phyloP scores from a whole-genome alignment of 2,888 invertebrate species.

The Drosophila engyochracea region DNA sequence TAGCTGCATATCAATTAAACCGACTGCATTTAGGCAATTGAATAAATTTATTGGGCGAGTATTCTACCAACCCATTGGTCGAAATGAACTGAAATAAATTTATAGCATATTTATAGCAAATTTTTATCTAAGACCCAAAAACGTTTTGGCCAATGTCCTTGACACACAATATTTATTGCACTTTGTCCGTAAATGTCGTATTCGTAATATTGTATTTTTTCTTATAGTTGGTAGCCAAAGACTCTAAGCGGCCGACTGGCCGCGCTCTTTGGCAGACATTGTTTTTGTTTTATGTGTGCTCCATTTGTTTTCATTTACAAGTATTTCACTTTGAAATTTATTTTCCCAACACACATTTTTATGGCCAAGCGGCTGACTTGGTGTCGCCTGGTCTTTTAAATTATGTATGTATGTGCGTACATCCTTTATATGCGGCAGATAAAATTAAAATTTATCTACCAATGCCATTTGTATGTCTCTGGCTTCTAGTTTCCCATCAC shows the following conservation, averaged over 20 bases:
- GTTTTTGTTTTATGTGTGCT: conserved; percentile 46
- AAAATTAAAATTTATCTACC: conserved; percentile 74
- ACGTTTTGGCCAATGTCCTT: conserved; percentile 60
- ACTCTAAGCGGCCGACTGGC: conserved; percentile 26
- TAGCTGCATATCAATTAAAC: conserved; percentile 65
- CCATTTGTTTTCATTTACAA: conserved; percentile 82
- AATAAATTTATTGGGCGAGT: conserved; percentile 39
- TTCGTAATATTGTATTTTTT: conserved; percentile 65
- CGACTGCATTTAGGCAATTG: conserved; percentile 42
- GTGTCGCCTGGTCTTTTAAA: conserved; percentile 55
- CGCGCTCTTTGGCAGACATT: conserved; percentile 57
- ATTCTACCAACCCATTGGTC: conserved; percentile 1
- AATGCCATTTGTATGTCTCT: conserved; percentile 39
- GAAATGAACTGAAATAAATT: conserved; percentile 14
- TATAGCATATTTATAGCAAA: conserved; percentile 58
- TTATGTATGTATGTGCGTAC: conserved; percentile 59
- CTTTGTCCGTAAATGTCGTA: conserved; percentile 53
- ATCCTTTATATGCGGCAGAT: conserved; percentile 45
- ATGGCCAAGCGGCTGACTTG: conserved; percentile 66
- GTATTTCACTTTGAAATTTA: conserved; percentile 80
- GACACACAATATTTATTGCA: conserved; percentile 72
- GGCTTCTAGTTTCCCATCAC: conserved; percentile 54
- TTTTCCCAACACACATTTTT: conserved; percentile 76
- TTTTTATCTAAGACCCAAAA: conserved; percentile 46
- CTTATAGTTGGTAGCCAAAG: conserved; percentile 24